Evolutionary conservation across 2,888 invertebrate species (phyloP).

Genomic region (Pediacus dermestoides): DNA sequence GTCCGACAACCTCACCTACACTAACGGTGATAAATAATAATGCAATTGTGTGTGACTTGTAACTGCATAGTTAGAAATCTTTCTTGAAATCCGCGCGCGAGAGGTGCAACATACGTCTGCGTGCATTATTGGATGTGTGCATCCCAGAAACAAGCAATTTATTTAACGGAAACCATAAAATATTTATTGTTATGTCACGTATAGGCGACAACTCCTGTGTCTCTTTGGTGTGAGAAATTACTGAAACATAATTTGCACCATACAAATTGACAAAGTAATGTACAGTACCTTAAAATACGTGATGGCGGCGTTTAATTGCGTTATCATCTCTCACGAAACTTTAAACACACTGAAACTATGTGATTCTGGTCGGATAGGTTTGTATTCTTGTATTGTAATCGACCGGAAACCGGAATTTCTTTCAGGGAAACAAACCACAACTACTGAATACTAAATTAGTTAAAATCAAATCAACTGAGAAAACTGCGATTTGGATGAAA

Average conservation of each 20-base stretch:
- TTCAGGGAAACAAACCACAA: too few relatives aligned
- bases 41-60: slow-evolving; percentile 34
- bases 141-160: slow-evolving; percentile 20
- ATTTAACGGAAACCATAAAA: slow-evolving; percentile 25
- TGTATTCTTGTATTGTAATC: too few relatives aligned
- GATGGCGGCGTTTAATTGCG: slow-evolving; percentile 7
- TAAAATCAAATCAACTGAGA: too few relatives aligned
- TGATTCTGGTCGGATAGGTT: too few relatives aligned
- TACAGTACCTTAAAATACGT: slow-evolving; percentile 7
- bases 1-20: slow-evolving; percentile 39
- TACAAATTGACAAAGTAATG: slow-evolving; percentile 8
- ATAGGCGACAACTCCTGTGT: slow-evolving; percentile 12
- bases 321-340: too few relatives aligned
- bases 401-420: too few relatives aligned
- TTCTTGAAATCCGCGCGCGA: slow-evolving; percentile 14
- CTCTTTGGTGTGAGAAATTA: not conserved
- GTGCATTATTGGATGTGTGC: slow-evolving; percentile 10
- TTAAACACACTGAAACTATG: not conserved
- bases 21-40: slow-evolving; percentile 44
- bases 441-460: too few relatives aligned
- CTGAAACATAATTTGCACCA: slow-evolving; percentile 10
- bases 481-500: too few relatives aligned
- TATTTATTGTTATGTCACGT: slow-evolving; percentile 22
- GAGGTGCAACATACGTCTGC: too few relatives aligned
- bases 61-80: slow-evolving; percentile 14